Evolutionary conservation across 2,797 vertebrate species (phyloP).

Genomic region (Cossypha heuglini): DNA sequence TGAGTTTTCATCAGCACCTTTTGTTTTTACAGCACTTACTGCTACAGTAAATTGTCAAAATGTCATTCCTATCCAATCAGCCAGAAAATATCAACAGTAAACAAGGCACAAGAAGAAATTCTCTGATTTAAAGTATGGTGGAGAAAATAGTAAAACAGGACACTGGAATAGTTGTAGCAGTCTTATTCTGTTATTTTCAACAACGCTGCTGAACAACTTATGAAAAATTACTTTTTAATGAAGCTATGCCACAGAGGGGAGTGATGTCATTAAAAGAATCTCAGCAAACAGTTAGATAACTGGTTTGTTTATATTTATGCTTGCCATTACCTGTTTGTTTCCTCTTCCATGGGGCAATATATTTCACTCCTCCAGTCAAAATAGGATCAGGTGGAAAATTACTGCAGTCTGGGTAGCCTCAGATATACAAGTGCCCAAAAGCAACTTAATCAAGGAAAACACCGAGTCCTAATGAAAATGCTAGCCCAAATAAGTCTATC

Average conservation of each 20-base stretch:
- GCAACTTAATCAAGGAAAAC: neutral
- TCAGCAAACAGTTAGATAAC: conserved; percentile 8
- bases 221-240: conserved; percentile 67
- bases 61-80: conserved; percentile 87
- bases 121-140: conserved; percentile 77
- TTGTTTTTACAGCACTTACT: conserved; percentile 88
- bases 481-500: neutral
- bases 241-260: conserved; percentile 19
- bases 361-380: neutral
- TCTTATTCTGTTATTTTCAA: conserved; percentile 43
- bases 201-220: conserved; percentile 21
- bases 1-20: conserved; percentile 90
- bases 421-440: neutral
- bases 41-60: conserved; percentile 91
- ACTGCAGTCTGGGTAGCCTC: neutral
- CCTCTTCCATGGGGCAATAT: neutral
- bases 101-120: conserved; percentile 81
- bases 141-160: conserved; percentile 54
- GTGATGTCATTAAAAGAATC: conserved; percentile 11
- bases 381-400: neutral
- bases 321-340: neutral
- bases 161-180: neutral
- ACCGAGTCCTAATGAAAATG: neutral
- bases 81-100: conserved; percentile 83
- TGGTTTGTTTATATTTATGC: neutral